Evolutionary conservation across 1,140 invertebrate genomes (phyloP).

Genomic region (Saccostrea cuccullata): DNA sequence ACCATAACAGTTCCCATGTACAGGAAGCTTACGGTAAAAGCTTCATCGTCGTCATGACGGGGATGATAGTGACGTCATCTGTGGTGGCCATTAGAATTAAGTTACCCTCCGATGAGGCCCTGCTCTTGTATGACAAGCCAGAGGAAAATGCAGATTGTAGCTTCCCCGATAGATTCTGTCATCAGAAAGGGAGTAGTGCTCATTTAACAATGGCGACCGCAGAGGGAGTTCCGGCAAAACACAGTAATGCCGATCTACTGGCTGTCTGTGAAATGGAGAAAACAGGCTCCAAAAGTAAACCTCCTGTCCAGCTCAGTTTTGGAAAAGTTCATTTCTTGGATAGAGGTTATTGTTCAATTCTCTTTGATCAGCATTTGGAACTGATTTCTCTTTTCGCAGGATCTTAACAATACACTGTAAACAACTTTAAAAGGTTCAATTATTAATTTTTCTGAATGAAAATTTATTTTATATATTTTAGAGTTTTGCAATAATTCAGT

Average conservation of each 20-base stretch:
- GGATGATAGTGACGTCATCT: conserved; percentile 62
- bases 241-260: conserved; percentile 62
- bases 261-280: conserved; percentile 61
- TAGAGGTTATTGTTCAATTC: background rate
- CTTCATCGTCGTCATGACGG: conserved; percentile 55
- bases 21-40: conserved; percentile 60
- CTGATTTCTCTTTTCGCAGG: background rate
- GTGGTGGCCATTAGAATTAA: conserved; percentile 58
- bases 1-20: conserved; percentile 54
- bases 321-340: background rate
- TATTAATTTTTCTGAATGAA: background rate
- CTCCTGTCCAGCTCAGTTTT: background rate
- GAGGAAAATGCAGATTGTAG: conserved; percentile 54
- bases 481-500: too few relatives aligned
- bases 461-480: too few relatives aligned
- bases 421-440: background rate
- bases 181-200: conserved; percentile 54
- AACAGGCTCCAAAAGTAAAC: background rate
- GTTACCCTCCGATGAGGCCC: conserved; percentile 46
- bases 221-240: conserved; percentile 47
- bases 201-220: conserved; percentile 66
- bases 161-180: conserved; percentile 30
- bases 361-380: background rate
- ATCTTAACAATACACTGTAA: background rate
- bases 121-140: conserved; percentile 57